phyloP scores from a whole-genome alignment of 2,888 invertebrate genomes.

The Latheticus oryzae region DNA sequence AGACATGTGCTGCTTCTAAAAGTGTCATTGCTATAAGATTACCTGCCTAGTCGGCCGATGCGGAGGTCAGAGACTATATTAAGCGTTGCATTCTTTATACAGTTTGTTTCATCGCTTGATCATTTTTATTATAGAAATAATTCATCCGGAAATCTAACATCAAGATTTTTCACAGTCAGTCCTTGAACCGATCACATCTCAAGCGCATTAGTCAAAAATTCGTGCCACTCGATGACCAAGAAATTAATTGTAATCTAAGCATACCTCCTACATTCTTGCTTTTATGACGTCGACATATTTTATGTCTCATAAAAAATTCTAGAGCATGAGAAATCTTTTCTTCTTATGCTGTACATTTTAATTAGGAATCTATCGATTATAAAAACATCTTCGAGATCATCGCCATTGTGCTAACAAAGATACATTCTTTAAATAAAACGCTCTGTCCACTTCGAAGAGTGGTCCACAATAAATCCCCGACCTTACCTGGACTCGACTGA shows the following conservation, averaged over 20 bases:
- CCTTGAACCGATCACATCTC: conserved; percentile 11
- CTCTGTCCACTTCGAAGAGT: conserved; percentile 45
- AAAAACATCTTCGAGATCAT: conserved; percentile 8
- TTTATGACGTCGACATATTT: conserved; percentile 13
- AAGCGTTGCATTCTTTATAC: conserved; percentile 59
- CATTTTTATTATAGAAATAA: conserved; percentile 3
- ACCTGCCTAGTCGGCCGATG: conserved; percentile 41
- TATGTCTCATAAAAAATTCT: no score
- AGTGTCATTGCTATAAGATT: conserved; percentile 37
- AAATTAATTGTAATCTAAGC: conserved; percentile 11
- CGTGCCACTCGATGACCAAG: conserved; percentile 3
- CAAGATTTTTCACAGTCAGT: not conserved
- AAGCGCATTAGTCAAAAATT: conserved; percentile 7
- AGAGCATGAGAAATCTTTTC: conserved; percentile 1
- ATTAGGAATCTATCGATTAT: conserved; percentile 16
- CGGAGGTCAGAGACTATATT: conserved; percentile 61
- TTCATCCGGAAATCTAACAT: conserved; percentile 7
- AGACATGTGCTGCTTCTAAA: not conserved
- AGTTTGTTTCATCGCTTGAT: conserved; percentile 54
- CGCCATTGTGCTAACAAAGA: conserved; percentile 20
- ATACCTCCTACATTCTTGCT: conserved; percentile 10
- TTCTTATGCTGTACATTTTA: no score
- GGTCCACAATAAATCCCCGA: conserved; percentile 58
- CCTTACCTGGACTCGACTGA: conserved; percentile 58
- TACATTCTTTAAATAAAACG: conserved; percentile 43